These are phyloP conservation scores for Ips nitidus DNA, from an alignment of 1,140 invertebrate species.

Conservation along the genomic window DNA sequence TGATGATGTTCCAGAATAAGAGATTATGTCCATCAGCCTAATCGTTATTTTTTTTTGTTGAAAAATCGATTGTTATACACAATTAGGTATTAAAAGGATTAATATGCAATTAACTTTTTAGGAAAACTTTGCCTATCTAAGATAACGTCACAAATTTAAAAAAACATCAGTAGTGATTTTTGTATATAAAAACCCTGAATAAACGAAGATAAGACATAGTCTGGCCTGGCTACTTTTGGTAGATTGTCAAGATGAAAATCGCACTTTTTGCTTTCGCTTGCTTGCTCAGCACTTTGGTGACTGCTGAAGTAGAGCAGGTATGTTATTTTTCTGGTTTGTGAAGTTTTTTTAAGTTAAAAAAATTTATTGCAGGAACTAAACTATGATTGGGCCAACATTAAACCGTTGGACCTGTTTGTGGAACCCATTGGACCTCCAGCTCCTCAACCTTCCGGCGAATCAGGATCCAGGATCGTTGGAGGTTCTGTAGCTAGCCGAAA, in stretches of 20 bases:
- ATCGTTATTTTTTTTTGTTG: too few species aligned
- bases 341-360: not conserved
- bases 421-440: slow-evolving; percentile 13
- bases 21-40: too few species aligned
- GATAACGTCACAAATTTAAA: too few species aligned
- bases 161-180: too few species aligned
- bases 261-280: slow-evolving; percentile 4
- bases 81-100: too few species aligned
- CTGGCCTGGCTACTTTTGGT: too few species aligned
- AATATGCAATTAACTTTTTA: too few species aligned
- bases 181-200: too few species aligned
- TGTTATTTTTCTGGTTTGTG: not conserved
- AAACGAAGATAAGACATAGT: too few species aligned
- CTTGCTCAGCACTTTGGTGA: not conserved
- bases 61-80: too few species aligned
- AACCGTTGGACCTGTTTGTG: slow-evolving; percentile 4
- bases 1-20: too few species aligned
- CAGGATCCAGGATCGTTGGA: slow-evolving; percentile 18
- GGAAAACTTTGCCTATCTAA: too few species aligned
- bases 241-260: slow-evolving; percentile 10
- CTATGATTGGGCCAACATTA: slow-evolving; percentile 16
- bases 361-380: not conserved
- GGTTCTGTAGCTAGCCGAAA: slow-evolving; percentile 13
- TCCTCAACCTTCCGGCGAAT: not conserved
- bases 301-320: not conserved